Evolutionary conservation across 2,888 invertebrate genomes (phyloP), one percentile per base, ranked within the genome.

Genomic region (Ethmia dodecea): DNA sequence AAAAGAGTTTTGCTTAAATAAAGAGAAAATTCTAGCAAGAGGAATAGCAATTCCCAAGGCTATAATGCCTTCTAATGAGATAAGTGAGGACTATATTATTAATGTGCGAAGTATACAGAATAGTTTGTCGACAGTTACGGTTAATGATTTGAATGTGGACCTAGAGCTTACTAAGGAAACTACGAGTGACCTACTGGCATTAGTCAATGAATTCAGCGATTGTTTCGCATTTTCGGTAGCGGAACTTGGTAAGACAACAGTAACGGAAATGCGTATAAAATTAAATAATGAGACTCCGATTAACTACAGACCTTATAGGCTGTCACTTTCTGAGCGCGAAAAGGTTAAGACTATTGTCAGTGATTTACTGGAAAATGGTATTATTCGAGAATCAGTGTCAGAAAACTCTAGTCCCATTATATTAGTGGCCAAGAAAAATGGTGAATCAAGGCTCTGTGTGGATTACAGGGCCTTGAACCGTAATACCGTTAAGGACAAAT

Each of bases 11-110:
- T 12, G 4, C 4, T 6, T 27, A 11, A 3, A 11, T 6, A 27
- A 27, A 13, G 13, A 27, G 3, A 13, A 27, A 11, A 13, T 27
- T 8, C 5, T 27, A 13, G 27, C 27, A 3, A 27, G 27, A 9
- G 27, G 27, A 4, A 27, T 27, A 13, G 11, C 6, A 4, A 9
- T 27, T 3, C 27, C 27, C 9, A 27, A 27, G 27, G 4, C 27
- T 13, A 5, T 27, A 5, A 3, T 27, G 4, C 13, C 13, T 5
- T 31, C 4, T 4, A 18, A 18, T 5, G 18, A 18, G 8, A 18
- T 6, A 44, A 46, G 12, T 49, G 49, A 15, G 12, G 43, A 2
- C 33, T 33, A 5, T 39, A 43, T 6, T 43, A 41, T 6, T 39
- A 41, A 16, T 43, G 14, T 18, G 45, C 43, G 22, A 4, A 28